Evolutionary conservation across 2,888 invertebrate genomes (phyloP).

Genomic region (Scaptomyza reducta): DNA sequence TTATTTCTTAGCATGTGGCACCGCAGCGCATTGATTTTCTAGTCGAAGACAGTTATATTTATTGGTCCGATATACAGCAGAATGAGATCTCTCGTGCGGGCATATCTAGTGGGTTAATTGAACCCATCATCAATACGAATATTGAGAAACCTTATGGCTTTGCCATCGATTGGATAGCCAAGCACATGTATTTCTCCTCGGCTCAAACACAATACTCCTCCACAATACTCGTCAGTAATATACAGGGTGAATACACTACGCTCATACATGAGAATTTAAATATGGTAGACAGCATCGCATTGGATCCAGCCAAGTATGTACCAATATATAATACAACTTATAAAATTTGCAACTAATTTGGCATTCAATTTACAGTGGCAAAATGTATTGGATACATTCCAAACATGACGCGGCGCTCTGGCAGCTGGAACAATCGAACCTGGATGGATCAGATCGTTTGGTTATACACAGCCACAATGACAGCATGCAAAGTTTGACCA

Average conservation of each 20-base stretch:
- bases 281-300: conserved; percentile 88
- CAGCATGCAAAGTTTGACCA: conserved; percentile 86
- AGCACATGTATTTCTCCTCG: conserved; percentile 86
- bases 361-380: conserved; percentile 83
- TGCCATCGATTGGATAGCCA: conserved; percentile 93
- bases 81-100: conserved; percentile 90
- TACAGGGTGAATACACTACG: conserved; percentile 89
- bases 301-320: conserved; percentile 87
- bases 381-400: conserved; percentile 86
- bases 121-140: conserved; percentile 90
- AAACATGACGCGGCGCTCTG: conserved; percentile 80
- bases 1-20: conserved; percentile 86
- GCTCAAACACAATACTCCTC: conserved; percentile 84
- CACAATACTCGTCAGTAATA: conserved; percentile 88
- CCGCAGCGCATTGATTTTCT: conserved; percentile 90
- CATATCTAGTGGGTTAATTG: conserved; percentile 88
- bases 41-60: conserved; percentile 88
- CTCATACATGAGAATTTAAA: conserved; percentile 82
- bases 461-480: conserved; percentile 75
- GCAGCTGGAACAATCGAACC: conserved; percentile 87
- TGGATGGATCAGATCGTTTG: conserved; percentile 87
- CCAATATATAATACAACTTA: not conserved
- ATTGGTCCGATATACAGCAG: conserved; percentile 91
- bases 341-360: not conserved
- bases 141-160: conserved; percentile 86